Evolutionary conservation across 2,888 invertebrate genomes (phyloP).

Genomic region (Achlya flavicornis): DNA sequence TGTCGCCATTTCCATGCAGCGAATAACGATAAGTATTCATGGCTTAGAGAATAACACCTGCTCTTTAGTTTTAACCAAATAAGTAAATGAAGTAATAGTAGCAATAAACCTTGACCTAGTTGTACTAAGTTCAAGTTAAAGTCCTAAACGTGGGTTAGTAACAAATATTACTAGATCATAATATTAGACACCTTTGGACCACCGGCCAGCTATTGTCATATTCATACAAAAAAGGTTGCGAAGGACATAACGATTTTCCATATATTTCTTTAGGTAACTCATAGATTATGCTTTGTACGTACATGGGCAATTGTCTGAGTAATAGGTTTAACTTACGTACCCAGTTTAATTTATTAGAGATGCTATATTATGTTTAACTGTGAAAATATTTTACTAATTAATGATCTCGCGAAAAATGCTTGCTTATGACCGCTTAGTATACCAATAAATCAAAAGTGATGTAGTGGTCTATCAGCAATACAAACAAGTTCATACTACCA

Average conservation of each 20-base stretch:
- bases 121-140: not conserved
- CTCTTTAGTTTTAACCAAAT: not conserved
- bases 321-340: too few species aligned
- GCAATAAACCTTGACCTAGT: conserved; percentile 1
- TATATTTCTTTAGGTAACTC: too few species aligned
- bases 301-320: too few species aligned
- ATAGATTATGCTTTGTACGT: too few species aligned
- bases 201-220: not conserved
- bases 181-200: not conserved
- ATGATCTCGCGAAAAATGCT: too few species aligned
- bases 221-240: not conserved
- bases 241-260: not conserved
- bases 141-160: not conserved
- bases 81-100: not conserved
- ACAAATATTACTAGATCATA: conserved; percentile 2
- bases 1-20: not conserved
- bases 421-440: too few species aligned
- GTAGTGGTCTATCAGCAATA: too few species aligned
- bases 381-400: too few species aligned
- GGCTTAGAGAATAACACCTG: not conserved
- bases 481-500: too few species aligned
- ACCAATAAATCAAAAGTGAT: too few species aligned
- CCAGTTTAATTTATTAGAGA: too few species aligned
- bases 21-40: not conserved
- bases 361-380: too few species aligned